Percentiles rank a stretch among this genome's conserved stretches.
Evolutionary conservation across 2,797 vertebrate species (phyloP).

Genomic region (Peromyscus eremicus): DNA sequence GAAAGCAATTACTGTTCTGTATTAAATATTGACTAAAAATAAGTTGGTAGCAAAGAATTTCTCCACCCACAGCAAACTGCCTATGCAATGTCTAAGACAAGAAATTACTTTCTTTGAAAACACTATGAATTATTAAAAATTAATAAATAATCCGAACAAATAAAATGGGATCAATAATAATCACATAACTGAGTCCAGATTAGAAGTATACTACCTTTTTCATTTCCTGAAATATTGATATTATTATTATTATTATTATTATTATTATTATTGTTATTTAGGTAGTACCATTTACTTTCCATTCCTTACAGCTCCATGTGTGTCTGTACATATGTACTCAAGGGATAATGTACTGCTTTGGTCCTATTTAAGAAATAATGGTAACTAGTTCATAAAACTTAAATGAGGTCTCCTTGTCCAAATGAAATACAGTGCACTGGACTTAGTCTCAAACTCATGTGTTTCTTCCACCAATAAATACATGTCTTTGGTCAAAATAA

Average conservation of each 20-base stretch:
- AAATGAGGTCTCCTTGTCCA: background rate
- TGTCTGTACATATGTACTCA: background rate
- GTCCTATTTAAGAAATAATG: background rate
- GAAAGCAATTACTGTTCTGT: background rate
- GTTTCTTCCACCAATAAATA: constrained; percentile 65
- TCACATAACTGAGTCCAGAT: background rate
- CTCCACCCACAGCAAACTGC: background rate
- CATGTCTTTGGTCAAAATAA: constrained; percentile 56
- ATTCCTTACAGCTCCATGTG: background rate
- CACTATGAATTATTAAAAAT: background rate
- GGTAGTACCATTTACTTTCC: background rate
- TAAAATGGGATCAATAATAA: background rate
- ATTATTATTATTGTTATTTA: background rate
- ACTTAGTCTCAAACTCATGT: constrained; percentile 15
- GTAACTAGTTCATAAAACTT: background rate
- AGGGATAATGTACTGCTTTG: background rate
- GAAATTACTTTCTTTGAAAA: background rate
- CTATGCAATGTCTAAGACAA: background rate
- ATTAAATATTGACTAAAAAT: background rate
- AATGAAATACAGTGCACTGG: background rate
- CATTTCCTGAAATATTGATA: background rate
- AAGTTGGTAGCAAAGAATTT: background rate
- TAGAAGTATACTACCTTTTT: background rate
- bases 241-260: background rate
- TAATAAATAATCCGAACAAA: background rate